Evolutionary conservation across 2,888 invertebrate genomes (phyloP).

Genomic region (Parnassius glacialis): DNA sequence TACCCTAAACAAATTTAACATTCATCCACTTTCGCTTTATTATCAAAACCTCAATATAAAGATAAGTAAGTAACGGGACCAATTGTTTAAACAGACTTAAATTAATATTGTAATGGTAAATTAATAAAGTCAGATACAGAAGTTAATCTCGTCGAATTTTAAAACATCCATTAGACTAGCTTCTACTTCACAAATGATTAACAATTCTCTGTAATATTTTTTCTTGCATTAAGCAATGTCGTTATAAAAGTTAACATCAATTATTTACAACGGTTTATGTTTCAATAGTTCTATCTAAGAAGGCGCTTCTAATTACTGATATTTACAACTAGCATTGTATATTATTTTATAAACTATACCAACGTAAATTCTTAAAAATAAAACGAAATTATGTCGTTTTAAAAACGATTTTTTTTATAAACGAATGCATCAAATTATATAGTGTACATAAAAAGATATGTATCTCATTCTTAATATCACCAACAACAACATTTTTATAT

Average conservation of each 20-base stretch:
- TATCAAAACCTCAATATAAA: neutral
- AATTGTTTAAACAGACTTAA: too few relatives aligned
- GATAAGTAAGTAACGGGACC: too few relatives aligned
- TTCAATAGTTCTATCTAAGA: conserved; percentile 56
- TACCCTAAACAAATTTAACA: neutral
- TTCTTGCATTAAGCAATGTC: conserved; percentile 6
- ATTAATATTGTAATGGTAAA: too few relatives aligned
- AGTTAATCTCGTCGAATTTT: neutral
- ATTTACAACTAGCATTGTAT: conserved; percentile 33
- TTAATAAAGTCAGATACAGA: too few relatives aligned
- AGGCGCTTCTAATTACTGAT: conserved; percentile 65
- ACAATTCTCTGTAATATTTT: conserved; percentile 4
- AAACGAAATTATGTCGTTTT: too few relatives aligned
- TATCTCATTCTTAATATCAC: conserved; percentile 14
- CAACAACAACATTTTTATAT: conserved; percentile 20
- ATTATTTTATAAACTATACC: conserved; percentile 3
- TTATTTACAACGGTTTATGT: conserved; percentile 50
- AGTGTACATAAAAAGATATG: conserved; percentile 23
- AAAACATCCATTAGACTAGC: neutral
- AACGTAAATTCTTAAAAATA: neutral
- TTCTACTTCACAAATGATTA: neutral
- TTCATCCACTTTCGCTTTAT: neutral
- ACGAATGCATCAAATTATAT: conserved; percentile 8
- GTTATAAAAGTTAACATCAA: conserved; percentile 30
- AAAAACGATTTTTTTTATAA: neutral